Evolutionary conservation across 2,113 vertebrate species (phyloP), one percentile per base, ranked within the genome.

Genomic region (Lepidothrix coronata): DNA sequence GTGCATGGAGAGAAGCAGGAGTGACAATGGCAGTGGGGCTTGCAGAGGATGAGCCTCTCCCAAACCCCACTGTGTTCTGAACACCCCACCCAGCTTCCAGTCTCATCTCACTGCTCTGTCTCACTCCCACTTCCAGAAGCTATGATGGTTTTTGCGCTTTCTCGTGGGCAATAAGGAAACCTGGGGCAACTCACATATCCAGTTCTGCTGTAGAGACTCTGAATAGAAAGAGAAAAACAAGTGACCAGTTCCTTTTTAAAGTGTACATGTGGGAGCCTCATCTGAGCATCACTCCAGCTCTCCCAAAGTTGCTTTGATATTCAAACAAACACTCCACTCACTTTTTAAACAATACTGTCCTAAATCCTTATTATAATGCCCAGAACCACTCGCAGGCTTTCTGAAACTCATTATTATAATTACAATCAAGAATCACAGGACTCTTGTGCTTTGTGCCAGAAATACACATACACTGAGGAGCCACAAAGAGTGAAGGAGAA

Each of bases 401-500:
- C 94, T 91, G 81, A 97, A 97, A 94, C 86, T 96, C 95, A 89
- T 97, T 97, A 97, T 98, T 97, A 92, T 91, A 97, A 97, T 97
- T 96, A 97, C 91, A 96, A 96, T 95, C 83, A 96, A 92, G 95
- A 93, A 95, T 87, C 94, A 92, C 28, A 97, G 91, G 83, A 95
- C 72, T 80, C 62, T 88, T 88, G 74, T 78, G 84, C 82, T 97
- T 95, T 97, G 91, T 97, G 93, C 89, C 96, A 96, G 86, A 96
- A 97, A 94, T 91, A 88, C 74, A 84, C 88, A 93, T 35, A 79
- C 72, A 81, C 89, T 58, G 85, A 95, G 31, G 37, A 96, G 62
- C 35, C 25, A 48, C 51, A 73, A 65, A 59, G 61, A 90, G 35
- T 4, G 35, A 93, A 75, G 78, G 37, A 77, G 85, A 85, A 59